Evolutionary conservation across 2,888 invertebrate genomes (phyloP), one percentile per base, ranked within the genome.

Genomic region (Lasioglossum malachurum): DNA sequence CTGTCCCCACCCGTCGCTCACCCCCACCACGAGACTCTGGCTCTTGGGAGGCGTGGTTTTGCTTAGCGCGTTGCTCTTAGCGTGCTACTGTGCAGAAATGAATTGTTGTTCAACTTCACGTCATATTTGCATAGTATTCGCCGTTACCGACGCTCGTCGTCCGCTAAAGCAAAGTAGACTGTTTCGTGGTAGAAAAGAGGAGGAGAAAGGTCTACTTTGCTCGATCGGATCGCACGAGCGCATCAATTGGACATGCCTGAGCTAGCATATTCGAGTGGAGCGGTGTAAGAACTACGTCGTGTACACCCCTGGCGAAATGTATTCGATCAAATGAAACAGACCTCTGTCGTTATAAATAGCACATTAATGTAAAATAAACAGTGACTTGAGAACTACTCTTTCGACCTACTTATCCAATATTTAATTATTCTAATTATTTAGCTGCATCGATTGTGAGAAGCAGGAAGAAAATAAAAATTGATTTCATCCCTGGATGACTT

Each of bases 231-330:
- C 3, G 19, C 8, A 2, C 60, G 31, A 69, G 35, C 23, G 8
- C 38, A 7, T 19, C 3, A 10, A 10, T 69, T 23, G 35, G 67
- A 69, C 67, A 69, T 69, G 38, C 19, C 67, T 69, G 67, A 31
- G 31, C 64, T 14, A 64, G 67, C 35, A 23, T 35, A 4, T 23
- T 69, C 38, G 19, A 19, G 67, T 23, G 67, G 38, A 69, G 38
- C 67, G 19, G 38, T 69, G 67, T 4, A 69, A 57, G n/a, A 57
- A 69, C 67, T 69, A 69, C 67, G 4, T 69, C 67, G 67, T 69
- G 35, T 69, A 69, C 35, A 10, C 10, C 38, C 67, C 64, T 31
- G 64, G 31, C 64, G 14, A 64, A 64, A 16, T 16, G 16, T 64
- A 31, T 64, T 64, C 64, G 64, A 64, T 64, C 64, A 2, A 16